Evolutionary conservation across 2,113 vertebrate species (phyloP), one percentile per base, ranked within the genome.

Genomic region (Phodopus roborovskii): DNA sequence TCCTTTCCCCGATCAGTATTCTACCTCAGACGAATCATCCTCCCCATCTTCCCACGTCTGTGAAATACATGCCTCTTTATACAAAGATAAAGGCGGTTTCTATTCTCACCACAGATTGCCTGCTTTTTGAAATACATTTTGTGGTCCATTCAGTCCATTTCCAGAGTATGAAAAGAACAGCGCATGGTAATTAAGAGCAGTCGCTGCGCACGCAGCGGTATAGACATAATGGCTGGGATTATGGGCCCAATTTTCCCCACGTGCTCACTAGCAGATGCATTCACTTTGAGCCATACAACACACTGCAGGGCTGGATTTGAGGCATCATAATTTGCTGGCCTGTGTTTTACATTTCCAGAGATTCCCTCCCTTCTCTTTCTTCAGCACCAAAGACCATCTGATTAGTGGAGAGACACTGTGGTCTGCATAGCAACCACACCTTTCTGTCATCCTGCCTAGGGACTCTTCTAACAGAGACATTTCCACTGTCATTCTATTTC

Each of bases 81-180:
- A 88, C 90, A 87, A 90, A 97, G 97, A 98, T 97, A 98, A 98
- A 98, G 97, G 93, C 97, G 71, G 22, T 92, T 97, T 97, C 97
- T 98, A 96, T 98, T 98, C 97, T 98, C 95, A 83, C 74, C 93
- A 94, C 96, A 98, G 97, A 98, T 98, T 97, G 97, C 92, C 97
- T 97, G 90, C 98, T 97, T 98, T 98, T 98, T 97, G 97, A 98
- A 98, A 98, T 98, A 97, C 75, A 96, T 97, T 98, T 98, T 98
- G 97, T 94, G 81, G 97, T 97, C 97, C 97, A 95, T 98, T 98
- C 98, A 98, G 98, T 97, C 98, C 96, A 85, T 98, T 98, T 98
- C 94, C 97, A 97, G 96, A 90, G 84, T 89, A 94, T 96, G 97
- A 98, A 98, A 98, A 98, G 98, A 98, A 97, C 45, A 91, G 94